These are phyloP conservation scores for Sinelater perroti DNA, from an alignment of 2,888 invertebrate genomes.

Conservation along the genomic window DNA sequence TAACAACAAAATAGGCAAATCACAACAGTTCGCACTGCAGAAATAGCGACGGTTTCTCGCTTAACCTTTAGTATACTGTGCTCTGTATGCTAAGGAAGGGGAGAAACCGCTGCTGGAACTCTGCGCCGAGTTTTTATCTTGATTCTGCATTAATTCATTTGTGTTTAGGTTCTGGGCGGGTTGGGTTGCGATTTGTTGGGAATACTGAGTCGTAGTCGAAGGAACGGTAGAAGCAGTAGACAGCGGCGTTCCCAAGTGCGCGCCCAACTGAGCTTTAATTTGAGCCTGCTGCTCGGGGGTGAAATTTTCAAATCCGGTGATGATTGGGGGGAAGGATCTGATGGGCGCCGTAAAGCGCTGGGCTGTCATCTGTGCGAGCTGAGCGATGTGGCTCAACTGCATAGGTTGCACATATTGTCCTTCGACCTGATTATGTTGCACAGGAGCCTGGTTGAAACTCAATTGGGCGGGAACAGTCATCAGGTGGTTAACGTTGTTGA, in stretches of 20 bases:
- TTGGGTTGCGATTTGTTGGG: slow-evolving; percentile 14
- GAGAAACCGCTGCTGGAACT: slow-evolving; percentile 19
- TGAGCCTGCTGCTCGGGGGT: slow-evolving; percentile 58
- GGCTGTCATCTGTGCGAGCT: slow-evolving; percentile 34
- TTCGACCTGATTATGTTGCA: not conserved
- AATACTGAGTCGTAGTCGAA: slow-evolving; percentile 10
- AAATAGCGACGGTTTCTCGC: not conserved
- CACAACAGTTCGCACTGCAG: no score
- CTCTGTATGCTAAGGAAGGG: slow-evolving; percentile 34
- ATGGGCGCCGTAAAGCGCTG: slow-evolving; percentile 9
- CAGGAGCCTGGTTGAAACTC: slow-evolving; percentile 17
- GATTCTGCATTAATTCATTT: slow-evolving; percentile 27
- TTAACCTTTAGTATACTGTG: slow-evolving; percentile 45
- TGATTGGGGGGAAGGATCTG: slow-evolving; percentile 54
- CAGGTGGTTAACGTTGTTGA: slow-evolving; percentile 18
- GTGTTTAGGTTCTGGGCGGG: slow-evolving; percentile 22
- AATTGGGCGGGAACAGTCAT: slow-evolving; percentile 17
- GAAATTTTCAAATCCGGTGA: slow-evolving; percentile 59
- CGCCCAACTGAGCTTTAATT: slow-evolving; percentile 56
- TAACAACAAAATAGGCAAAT: not conserved
- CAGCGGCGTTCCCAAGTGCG: slow-evolving; percentile 48
- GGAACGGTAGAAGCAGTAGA: slow-evolving; percentile 15
- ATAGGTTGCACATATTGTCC: slow-evolving; percentile 12
- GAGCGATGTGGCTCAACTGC: slow-evolving; percentile 1
- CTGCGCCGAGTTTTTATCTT: slow-evolving; percentile 26